Evolutionary conservation across 2,888 invertebrate genomes (phyloP), one percentile per base, ranked within the genome.

Genomic region (Trissoscelio sp.): DNA sequence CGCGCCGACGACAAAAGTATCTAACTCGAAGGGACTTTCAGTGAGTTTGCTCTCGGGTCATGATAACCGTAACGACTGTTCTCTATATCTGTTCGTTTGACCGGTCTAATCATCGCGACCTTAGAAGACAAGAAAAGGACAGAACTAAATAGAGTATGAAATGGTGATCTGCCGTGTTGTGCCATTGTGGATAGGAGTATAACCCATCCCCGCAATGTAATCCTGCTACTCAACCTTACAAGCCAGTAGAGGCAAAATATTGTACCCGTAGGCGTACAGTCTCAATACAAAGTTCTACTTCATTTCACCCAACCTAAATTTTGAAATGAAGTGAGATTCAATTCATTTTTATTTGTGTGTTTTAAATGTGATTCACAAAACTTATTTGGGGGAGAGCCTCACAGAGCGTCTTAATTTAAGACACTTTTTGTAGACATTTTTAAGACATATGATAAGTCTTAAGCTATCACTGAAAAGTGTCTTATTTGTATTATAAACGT

Each of bases 61-160:
- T 44, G 57, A 75, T 75, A 57, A 58, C 67, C 75, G 31, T 66
- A 75, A 75, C 75, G 67, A 75, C 48, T 28, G 75, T 51, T 58
- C 66, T 44, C 66, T 44, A 58, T 75, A 55, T 48, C 67, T 58
- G 57, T 22, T 44, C 58, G 58, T 58, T 66, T 67, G 75, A 67
- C 75, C 75, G 66, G 64, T 22, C 53, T 28, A 53, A 73, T 75
- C 66, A 28, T 57, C 57, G 48, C 66, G 74, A 74, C 74, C 74
- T 75, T 51, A 75, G 75, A 58, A 22, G 66, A 58, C 48, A 7
- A 58, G 53, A 67, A 39, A 66, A 70, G 72, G 64, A 72, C 39
- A 9, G 72, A 44, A 55, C 70, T 58, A 83, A 84, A 84, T 83
- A 85, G 85, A 86, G 85, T 87, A 85, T 85, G 85, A 86, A 86